Evolutionary conservation across 2,888 invertebrate genomes (phyloP).

Genomic region (Xestia xanthographa): DNA sequence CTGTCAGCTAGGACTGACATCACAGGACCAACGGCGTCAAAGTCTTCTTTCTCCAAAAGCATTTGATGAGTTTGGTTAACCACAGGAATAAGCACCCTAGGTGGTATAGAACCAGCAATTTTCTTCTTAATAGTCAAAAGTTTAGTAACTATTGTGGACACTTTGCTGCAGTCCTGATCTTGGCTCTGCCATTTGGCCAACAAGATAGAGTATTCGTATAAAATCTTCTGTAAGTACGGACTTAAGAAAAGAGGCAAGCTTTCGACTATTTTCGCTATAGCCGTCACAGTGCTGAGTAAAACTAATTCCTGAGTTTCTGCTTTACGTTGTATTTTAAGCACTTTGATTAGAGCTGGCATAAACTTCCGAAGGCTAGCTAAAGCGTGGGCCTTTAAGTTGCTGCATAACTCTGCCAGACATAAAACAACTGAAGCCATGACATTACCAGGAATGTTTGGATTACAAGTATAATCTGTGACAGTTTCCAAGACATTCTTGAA

Average conservation of each 20-base stretch:
- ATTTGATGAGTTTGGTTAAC: conserved; percentile 92
- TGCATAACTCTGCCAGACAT: conserved; percentile 95
- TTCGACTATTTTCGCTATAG: conserved; percentile 95
- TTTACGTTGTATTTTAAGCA: conserved; percentile 91
- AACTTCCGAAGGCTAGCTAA: conserved; percentile 94
- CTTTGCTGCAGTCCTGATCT: conserved; percentile 88
- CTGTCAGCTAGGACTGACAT: conserved; percentile 95
- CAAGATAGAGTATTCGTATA: conserved; percentile 92
- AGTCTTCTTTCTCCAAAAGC: conserved; percentile 91
- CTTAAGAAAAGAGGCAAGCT: conserved; percentile 95
- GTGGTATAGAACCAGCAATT: conserved; percentile 92
- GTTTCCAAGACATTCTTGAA: conserved; percentile 93
- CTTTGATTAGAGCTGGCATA: conserved; percentile 93
- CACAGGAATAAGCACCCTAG: conserved; percentile 94
- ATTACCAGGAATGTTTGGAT: conserved; percentile 89
- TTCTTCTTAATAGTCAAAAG: conserved; percentile 92
- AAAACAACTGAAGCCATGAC: conserved; percentile 94
- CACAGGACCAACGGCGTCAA: conserved; percentile 92
- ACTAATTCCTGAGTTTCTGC: conserved; percentile 91
- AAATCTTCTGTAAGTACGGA: conserved; percentile 94
- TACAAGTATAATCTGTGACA: conserved; percentile 91
- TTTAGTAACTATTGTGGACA: conserved; percentile 90
- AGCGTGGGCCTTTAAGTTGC: conserved; percentile 93
- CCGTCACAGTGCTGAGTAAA: conserved; percentile 94
- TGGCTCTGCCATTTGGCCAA: conserved; percentile 87